These are phyloP conservation scores for Zosterops japonicus DNA, from an alignment of 2,113 vertebrate species.

Conservation along the genomic window DNA sequence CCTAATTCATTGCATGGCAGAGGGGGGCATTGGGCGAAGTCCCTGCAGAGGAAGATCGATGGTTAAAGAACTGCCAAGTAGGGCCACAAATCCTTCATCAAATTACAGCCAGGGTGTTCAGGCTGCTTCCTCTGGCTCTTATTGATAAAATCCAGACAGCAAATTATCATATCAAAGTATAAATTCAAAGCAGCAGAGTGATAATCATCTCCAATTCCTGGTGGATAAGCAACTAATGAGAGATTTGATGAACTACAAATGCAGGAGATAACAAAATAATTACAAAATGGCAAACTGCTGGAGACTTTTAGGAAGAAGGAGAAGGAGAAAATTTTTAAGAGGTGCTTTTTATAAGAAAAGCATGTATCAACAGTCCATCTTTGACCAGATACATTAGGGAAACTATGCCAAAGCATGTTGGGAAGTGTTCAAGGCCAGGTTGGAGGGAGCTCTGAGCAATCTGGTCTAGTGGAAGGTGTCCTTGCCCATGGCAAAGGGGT, in stretches of 20 bases:
- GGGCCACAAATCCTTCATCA: slow-evolving; percentile 6
- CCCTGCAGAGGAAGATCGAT: neutral
- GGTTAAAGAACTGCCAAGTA: neutral
- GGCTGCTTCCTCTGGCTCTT: neutral
- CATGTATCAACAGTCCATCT: neutral
- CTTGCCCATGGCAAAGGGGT: neutral
- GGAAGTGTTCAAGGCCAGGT: neutral
- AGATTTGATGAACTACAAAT: slow-evolving; percentile 3
- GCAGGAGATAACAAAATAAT: slow-evolving; percentile 13
- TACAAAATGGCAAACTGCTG: neutral
- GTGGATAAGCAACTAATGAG: neutral
- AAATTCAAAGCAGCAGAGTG: slow-evolving; percentile 9
- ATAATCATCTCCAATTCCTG: slow-evolving; percentile 5
- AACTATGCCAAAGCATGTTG: neutral
- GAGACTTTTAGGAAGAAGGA: neutral
- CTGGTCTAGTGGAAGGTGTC: neutral
- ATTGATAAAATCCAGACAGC: slow-evolving; percentile 19
- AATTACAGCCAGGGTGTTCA: neutral
- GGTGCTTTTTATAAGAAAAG: neutral
- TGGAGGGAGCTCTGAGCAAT: neutral
- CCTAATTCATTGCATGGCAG: neutral
- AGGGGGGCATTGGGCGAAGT: neutral
- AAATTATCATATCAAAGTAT: slow-evolving; percentile 60
- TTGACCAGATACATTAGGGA: neutral
- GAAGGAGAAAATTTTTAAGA: neutral